Evolutionary conservation across 2,888 invertebrate species (phyloP).

Genomic region (Patella pellucida): DNA sequence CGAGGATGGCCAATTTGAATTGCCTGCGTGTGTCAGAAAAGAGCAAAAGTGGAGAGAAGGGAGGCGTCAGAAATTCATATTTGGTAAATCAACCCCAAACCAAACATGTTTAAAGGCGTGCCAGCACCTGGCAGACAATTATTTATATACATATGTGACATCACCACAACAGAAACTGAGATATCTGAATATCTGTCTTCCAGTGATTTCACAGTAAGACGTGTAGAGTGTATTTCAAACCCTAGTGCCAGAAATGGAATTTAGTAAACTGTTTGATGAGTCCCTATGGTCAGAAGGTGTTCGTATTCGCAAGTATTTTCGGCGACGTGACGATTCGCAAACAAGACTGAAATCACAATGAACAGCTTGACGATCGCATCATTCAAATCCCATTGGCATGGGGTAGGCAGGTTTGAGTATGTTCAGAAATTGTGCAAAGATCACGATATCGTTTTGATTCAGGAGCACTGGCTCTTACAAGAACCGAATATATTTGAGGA

Average conservation of each 20-base stretch:
- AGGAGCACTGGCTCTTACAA: conserved; percentile 1
- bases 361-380: neutral
- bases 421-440: neutral
- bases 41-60: neutral
- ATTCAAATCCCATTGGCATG: neutral
- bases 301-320: too few relatives aligned
- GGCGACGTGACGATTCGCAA: too few relatives aligned
- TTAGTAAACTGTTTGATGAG: too few relatives aligned
- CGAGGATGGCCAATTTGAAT: too few relatives aligned
- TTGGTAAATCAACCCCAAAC: neutral
- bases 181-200: neutral
- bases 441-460: neutral
- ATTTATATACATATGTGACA: neutral
- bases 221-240: neutral
- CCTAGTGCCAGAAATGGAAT: neutral
- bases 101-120: neutral
- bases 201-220: neutral
- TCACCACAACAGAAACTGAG: too few relatives aligned
- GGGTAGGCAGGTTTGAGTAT: neutral
- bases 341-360: too few relatives aligned
- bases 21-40: neutral
- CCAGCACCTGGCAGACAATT: neutral
- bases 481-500: neutral
- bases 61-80: neutral
- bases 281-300: too few relatives aligned